Evolutionary conservation across 2,888 invertebrate genomes (phyloP).

Genomic region (Eupithecia tripunctaria): DNA sequence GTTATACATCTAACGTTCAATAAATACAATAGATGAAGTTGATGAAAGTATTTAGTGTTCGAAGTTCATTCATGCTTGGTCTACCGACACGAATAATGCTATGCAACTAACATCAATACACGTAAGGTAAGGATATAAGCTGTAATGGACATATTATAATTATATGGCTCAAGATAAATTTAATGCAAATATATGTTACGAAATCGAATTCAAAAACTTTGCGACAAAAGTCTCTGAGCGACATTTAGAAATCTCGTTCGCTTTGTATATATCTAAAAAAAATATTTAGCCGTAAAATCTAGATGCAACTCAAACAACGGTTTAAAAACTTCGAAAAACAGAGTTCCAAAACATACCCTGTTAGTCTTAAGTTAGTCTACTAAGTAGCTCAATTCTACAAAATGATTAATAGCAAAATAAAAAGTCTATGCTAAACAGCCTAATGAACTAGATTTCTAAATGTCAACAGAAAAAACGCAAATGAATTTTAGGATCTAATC

Average conservation of each 20-base stretch:
- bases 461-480: conserved; percentile 31
- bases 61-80: neutral
- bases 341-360: conserved; percentile 33
- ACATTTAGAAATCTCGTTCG: conserved; percentile 35
- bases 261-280: conserved; percentile 34
- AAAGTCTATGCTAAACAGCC: neutral
- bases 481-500: conserved; percentile 36
- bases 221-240: conserved; percentile 14
- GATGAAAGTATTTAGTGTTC: neutral
- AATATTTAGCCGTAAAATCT: conserved; percentile 13
- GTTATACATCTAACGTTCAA: too few species aligned
- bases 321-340: conserved; percentile 15
- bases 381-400: neutral
- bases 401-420: conserved; percentile 16
- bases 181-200: neutral
- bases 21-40: neutral
- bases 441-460: conserved; percentile 40
- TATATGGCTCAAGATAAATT: neutral
- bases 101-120: conserved; percentile 8
- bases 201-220: neutral
- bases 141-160: neutral
- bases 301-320: conserved; percentile 5
- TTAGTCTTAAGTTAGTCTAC: conserved; percentile 19
- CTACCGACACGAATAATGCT: neutral
- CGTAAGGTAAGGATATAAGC: neutral